Base-by-base conservation (phyloP, 2,797 vertebrate genomes). In the Microctenopoma lineatum region DNA sequence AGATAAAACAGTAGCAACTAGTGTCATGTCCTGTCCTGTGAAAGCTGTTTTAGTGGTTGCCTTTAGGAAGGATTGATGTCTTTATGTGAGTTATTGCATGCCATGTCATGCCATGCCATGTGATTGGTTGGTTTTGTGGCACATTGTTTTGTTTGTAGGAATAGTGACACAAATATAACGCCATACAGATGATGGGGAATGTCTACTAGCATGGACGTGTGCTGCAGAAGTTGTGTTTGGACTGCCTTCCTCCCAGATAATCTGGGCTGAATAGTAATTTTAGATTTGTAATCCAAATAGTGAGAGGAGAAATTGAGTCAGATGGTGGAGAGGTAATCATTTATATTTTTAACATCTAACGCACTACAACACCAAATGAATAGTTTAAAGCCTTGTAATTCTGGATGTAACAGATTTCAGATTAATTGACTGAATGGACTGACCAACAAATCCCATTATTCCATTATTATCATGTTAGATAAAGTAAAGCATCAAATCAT, bases 221-320 rank as follows among this genome's bases (percentile, higher is more conserved):
- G 66, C 65, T 67, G 62, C 46, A 54, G 44, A 3, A 75, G 53
- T 66, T 79, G 59, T 79, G 59, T 75, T 76, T 87, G 55, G 66
- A 42, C 52, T 42, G 80, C 59, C 34, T 78, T 76, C 68, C 51
- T 73, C 38, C 55, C 78, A 76, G 81, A 84, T 90, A 79, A 89
- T 75, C 59, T 75, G 59, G 59, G 72, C 79, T 70, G 60, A 63
- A 58, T 52, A 71, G 80, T 86, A 80, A 90, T 83, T 87, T 85
- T 88, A 75, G 66, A 53, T 46, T 77, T 56, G 50, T 62, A 69
- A 70, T 44, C 54, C 58, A 38, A 78, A 72, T 73, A 71, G 71
- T 77, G 70, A 77, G 69, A 27, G 66, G 66, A 70, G 59, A 54
- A 67, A 71, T 29, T 25, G 12, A 77, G 59, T 76, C 60, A 50